These are phyloP conservation scores for Helicolenus hilgendorfi DNA, from an alignment of 2,797 vertebrate species.

Conservation along the genomic window DNA sequence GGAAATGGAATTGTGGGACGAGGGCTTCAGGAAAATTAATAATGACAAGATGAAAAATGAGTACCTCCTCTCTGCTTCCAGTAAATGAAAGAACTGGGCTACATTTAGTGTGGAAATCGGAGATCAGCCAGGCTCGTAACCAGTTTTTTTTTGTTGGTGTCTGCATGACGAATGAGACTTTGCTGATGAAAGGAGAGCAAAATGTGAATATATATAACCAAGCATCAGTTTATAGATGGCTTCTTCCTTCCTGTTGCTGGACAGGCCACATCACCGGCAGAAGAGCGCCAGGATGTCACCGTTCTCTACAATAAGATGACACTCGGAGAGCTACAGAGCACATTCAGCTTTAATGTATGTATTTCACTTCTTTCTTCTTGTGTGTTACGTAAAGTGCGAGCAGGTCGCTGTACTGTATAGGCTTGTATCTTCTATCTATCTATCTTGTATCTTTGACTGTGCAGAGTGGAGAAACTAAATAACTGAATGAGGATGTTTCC, in stretches of 20 bases:
- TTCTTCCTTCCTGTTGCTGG: slow-evolving; percentile 11
- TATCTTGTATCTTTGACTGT: not conserved
- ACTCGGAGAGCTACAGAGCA: slow-evolving; percentile 92
- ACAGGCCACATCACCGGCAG: slow-evolving; percentile 94
- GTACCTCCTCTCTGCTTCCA: slow-evolving; percentile 7
- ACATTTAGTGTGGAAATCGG: slow-evolving; percentile 14
- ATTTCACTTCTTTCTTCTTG: slow-evolving; percentile 1
- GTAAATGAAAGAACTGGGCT: slow-evolving; percentile 25
- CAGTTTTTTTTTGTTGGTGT: not conserved
- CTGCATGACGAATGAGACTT: slow-evolving; percentile 33
- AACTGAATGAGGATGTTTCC: not conserved
- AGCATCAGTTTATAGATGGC: not conserved
- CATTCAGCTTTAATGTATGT: slow-evolving; percentile 93
- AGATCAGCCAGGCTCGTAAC: slow-evolving; percentile 21
- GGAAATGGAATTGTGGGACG: slow-evolving; percentile 41
- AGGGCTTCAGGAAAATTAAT: slow-evolving; percentile 21
- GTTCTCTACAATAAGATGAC: slow-evolving; percentile 96
- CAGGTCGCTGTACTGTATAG: not conserved
- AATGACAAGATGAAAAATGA: slow-evolving; percentile 62
- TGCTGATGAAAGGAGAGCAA: slow-evolving; percentile 30
- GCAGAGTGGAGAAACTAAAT: not conserved
- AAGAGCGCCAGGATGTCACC: slow-evolving; percentile 96
- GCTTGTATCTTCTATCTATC: no score
- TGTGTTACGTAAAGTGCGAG: not conserved
- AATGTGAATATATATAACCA: slow-evolving; percentile 34